phyloP scores from a whole-genome alignment of 2,113 vertebrate genomes.

The Pristiophorus japonicus region DNA sequence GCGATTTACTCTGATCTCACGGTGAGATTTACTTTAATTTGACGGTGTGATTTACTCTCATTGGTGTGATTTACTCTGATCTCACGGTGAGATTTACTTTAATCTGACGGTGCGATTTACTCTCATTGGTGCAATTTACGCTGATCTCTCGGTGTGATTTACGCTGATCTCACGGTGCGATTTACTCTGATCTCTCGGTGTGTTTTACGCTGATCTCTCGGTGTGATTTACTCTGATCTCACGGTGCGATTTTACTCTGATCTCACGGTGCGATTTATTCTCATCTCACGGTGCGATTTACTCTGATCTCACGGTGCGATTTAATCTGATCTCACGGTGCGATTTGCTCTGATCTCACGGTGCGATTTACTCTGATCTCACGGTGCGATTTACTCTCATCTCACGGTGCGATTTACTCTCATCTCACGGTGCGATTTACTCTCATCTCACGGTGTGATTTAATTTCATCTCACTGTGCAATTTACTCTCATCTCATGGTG shows the following conservation, averaged over 20 bases:
- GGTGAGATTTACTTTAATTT: too few relatives aligned
- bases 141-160: too few relatives aligned
- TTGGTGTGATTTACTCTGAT: neutral
- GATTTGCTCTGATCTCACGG: neutral
- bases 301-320: neutral
- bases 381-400: neutral
- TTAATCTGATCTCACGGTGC: neutral
- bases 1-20: neutral
- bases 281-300: neutral
- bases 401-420: neutral
- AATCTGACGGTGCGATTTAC: neutral
- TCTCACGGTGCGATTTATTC: neutral
- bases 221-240: too few relatives aligned
- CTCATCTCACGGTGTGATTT: neutral
- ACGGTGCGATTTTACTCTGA: too few relatives aligned
- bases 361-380: neutral
- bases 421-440: neutral
- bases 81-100: neutral
- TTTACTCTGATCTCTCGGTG: too few relatives aligned
- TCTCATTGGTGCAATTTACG: too few relatives aligned
- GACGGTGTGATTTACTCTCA: neutral
- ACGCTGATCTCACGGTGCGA: too few relatives aligned
- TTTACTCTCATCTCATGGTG: neutral
- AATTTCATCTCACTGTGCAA: neutral
- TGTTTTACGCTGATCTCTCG: too few relatives aligned